These are phyloP conservation scores for Synaphobranchus kaupii DNA, from an alignment of 2,797 vertebrate genomes.

Conservation along the genomic window DNA sequence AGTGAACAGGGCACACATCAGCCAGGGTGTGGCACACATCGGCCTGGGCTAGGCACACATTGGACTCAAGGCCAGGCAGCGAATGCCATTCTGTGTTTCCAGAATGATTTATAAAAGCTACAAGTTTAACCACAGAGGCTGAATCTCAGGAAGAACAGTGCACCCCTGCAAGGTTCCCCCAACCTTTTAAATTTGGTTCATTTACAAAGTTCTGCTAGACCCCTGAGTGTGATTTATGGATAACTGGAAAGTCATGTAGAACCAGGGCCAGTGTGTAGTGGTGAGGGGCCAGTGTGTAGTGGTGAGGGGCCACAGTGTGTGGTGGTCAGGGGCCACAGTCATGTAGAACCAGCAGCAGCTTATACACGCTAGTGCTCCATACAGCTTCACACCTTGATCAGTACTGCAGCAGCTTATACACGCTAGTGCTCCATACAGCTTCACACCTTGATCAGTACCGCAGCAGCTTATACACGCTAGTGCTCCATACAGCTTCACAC, in stretches of 20 bases:
- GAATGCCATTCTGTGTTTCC: background rate
- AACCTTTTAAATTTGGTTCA: background rate
- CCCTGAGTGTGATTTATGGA: background rate
- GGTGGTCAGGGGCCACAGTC: too few species aligned
- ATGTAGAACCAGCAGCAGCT: too few species aligned
- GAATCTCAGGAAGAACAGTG: background rate
- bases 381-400: too few species aligned
- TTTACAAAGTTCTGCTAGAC: background rate
- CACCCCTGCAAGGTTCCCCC: background rate
- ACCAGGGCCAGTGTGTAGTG: too few species aligned
- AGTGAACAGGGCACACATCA: background rate
- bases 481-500: too few species aligned
- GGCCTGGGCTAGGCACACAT: background rate
- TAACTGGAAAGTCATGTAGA: background rate
- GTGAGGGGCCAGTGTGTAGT: too few species aligned
- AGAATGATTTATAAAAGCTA: background rate
- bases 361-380: too few species aligned
- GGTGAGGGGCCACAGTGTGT: too few species aligned
- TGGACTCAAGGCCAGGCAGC: background rate
- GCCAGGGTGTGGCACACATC: background rate
- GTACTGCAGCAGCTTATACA: too few species aligned
- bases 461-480: too few species aligned
- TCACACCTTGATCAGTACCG: too few species aligned
- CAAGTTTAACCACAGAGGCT: background rate
- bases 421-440: too few species aligned